Percentiles rank a stretch among this genome's conserved stretches.
Evolutionary conservation across 1,140 invertebrate species (phyloP).

Genomic region (Euwallacea similis): DNA sequence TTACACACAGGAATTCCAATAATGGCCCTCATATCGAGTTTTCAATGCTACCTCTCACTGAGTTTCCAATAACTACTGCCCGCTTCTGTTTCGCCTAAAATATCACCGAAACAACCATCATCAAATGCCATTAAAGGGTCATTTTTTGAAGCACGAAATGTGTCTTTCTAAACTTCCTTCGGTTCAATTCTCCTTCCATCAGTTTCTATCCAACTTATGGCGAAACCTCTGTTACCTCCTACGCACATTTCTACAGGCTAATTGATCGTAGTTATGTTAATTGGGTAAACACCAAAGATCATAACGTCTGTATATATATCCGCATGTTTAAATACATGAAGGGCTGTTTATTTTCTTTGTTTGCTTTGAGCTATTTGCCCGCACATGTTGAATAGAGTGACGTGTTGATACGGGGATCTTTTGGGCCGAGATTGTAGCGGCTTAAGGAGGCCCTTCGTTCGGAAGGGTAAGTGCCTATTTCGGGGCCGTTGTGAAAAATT

Average conservation of each 20-base stretch:
- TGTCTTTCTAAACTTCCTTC: too few species aligned
- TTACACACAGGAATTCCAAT: too few species aligned
- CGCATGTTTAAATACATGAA: slow-evolving; percentile 9
- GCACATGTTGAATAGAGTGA: not conserved
- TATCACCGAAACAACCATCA: too few species aligned
- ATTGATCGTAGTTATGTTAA: slow-evolving; percentile 19
- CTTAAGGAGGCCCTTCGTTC: not conserved
- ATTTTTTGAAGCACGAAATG: too few species aligned
- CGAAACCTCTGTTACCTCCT: not conserved
- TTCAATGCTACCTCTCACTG: too few species aligned
- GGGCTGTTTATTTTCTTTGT: slow-evolving; percentile 13
- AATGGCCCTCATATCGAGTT: too few species aligned
- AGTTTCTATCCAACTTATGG: not conserved
- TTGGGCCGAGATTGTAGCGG: not conserved
- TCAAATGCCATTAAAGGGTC: too few species aligned
- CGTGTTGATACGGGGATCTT: not conserved
- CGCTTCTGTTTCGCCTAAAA: too few species aligned
- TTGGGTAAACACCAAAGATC: slow-evolving; percentile 24
- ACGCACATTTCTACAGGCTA: slow-evolving; percentile 13
- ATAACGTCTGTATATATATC: slow-evolving; percentile 20
- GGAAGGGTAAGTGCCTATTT: not conserved
- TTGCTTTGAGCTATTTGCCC: slow-evolving; percentile 4
- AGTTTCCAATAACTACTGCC: too few species aligned
- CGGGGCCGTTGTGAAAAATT: not conserved
- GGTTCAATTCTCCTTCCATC: not conserved